phyloP scores from a whole-genome alignment of 2,888 invertebrate species.

The Trichacis sp. region DNA sequence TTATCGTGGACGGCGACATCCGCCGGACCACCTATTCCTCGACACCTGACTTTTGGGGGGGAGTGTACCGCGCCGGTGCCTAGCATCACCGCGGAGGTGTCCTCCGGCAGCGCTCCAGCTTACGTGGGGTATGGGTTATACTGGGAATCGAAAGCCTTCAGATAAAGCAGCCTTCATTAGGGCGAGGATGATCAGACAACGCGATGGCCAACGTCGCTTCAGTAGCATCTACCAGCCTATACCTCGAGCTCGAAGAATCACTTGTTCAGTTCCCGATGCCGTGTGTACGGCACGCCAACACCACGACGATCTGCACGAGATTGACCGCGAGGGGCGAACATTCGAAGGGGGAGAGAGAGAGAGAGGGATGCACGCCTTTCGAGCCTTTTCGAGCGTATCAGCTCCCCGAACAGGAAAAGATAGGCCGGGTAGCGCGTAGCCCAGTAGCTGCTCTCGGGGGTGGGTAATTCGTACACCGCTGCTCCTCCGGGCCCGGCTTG shows the following conservation, averaged over 20 bases:
- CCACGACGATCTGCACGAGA: conserved; percentile 44
- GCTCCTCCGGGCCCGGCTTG: no score
- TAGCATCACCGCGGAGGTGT: conserved; percentile 66
- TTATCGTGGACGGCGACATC: conserved; percentile 17
- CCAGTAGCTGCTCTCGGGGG: conserved; percentile 14
- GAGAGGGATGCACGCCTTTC: conserved; percentile 33
- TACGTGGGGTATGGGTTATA: conserved; percentile 67
- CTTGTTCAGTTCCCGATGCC: conserved; percentile 41
- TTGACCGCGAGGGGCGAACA: conserved; percentile 47
- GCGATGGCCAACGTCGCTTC: conserved; percentile 62
- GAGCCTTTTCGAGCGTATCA: no score
- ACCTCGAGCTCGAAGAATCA: conserved; percentile 33
- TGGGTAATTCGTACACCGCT: conserved; percentile 9
- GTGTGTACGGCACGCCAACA: conserved; percentile 33
- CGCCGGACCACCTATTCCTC: conserved; percentile 41
- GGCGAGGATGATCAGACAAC: conserved; percentile 69
- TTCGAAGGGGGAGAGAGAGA: conserved; percentile 13
- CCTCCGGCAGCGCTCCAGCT: conserved; percentile 58
- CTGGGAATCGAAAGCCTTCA: conserved; percentile 69
- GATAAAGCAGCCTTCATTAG: conserved; percentile 70
- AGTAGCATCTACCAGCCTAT: conserved; percentile 46
- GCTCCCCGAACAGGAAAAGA: conserved; percentile 5
- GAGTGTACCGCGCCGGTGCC: conserved; percentile 63
- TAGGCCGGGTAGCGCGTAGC: conserved; percentile 11
- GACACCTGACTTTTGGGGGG: conserved; percentile 58